Evolutionary conservation across 2,113 vertebrate genomes (phyloP).

Genomic region (Capreolus pygargus): DNA sequence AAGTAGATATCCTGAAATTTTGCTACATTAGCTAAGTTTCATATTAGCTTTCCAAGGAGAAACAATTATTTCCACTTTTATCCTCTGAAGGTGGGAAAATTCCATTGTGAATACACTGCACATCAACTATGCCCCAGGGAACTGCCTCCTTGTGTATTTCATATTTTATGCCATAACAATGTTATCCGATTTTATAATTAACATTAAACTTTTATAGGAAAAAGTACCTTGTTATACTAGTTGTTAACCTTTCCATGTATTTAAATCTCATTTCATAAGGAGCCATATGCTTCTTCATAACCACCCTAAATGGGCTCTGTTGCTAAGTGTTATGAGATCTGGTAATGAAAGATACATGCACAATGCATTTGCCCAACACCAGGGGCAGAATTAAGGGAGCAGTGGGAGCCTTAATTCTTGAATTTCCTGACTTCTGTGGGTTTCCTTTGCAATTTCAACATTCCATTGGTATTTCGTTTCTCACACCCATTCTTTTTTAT

Average conservation of each 20-base stretch:
- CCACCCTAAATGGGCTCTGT: slow-evolving; percentile 51
- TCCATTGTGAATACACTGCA: slow-evolving; percentile 27
- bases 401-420: slow-evolving; percentile 76
- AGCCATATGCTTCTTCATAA: slow-evolving; percentile 40
- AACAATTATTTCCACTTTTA: neutral
- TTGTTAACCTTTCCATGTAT: slow-evolving; percentile 77
- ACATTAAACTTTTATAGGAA: slow-evolving; percentile 77
- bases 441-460: slow-evolving; percentile 80
- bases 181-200: slow-evolving; percentile 71
- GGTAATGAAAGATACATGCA: slow-evolving; percentile 62
- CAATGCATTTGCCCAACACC: slow-evolving; percentile 15
- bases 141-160: slow-evolving; percentile 59
- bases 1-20: neutral
- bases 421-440: slow-evolving; percentile 77
- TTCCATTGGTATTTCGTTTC: slow-evolving; percentile 75
- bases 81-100: slow-evolving; percentile 46
- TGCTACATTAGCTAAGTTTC: neutral
- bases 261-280: slow-evolving; percentile 63
- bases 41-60: neutral
- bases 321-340: slow-evolving; percentile 36
- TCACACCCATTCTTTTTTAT: neutral
- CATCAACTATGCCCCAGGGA: slow-evolving; percentile 48
- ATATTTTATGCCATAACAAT: slow-evolving; percentile 72
- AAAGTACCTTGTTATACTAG: slow-evolving; percentile 65
- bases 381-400: slow-evolving; percentile 74